Percentiles rank a stretch among this genome's conserved stretches.
phyloP scores from a whole-genome alignment of 2,113 vertebrate species.

The Pachypanchax playfairii region DNA sequence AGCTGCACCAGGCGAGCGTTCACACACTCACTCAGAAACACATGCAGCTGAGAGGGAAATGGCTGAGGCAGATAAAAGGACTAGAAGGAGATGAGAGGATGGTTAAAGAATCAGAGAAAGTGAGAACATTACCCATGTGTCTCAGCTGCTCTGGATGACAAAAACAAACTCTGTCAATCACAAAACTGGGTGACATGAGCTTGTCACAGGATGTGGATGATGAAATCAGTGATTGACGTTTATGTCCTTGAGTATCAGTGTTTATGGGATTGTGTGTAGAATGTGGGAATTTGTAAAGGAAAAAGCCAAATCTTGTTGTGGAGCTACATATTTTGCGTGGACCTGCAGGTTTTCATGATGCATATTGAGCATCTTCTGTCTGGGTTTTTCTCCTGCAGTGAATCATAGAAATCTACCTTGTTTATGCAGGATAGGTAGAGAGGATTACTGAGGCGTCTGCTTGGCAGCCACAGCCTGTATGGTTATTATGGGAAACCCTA shows the following conservation, averaged over 20 bases:
- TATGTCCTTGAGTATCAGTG: constrained; percentile 42
- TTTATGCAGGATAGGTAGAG: constrained; percentile 13
- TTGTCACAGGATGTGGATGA: constrained; percentile 30
- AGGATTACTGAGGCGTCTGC: constrained; percentile 31
- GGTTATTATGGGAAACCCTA: constrained; percentile 51
- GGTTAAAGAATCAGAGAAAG: constrained; percentile 25
- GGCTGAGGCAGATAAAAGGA: constrained; percentile 44
- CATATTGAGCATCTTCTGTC: constrained; percentile 20
- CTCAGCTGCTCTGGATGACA: constrained; percentile 46
- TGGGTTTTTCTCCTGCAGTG: constrained; percentile 12
- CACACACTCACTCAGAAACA: constrained; percentile 40
- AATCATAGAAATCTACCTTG: constrained; percentile 20
- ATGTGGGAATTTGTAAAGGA: not conserved
- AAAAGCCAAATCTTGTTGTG: not conserved
- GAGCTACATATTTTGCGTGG: constrained; percentile 3
- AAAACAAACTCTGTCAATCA: constrained; percentile 64
- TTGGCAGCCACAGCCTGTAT: constrained; percentile 39
- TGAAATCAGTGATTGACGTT: constrained; percentile 47
- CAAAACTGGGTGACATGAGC: constrained; percentile 10
- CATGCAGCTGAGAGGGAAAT: constrained; percentile 20
- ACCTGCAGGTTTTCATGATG: constrained; percentile 4
- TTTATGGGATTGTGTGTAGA: constrained; percentile 11
- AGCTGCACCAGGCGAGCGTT: constrained; percentile 39
- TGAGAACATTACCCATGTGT: constrained; percentile 40
- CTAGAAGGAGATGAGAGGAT: constrained; percentile 39